Conservation (phyloP, 2,888 invertebrate species). For the Drosophila lutescens region DNA sequence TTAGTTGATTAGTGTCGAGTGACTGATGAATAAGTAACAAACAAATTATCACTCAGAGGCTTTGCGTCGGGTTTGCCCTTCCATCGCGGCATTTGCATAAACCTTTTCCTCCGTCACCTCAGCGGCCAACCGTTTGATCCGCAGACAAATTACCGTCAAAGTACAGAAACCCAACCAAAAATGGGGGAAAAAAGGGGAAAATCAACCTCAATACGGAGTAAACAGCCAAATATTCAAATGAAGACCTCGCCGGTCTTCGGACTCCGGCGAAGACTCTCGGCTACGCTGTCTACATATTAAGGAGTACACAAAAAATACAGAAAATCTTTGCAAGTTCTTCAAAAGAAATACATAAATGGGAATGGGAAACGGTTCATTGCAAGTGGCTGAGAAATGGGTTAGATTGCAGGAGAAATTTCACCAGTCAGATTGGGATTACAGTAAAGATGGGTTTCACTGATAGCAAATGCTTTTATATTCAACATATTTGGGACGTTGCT, state of each 20-base stretch:
- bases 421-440: background rate
- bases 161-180: slow-evolving; percentile 9
- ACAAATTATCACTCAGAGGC: slow-evolving; percentile 50
- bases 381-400: slow-evolving; percentile 14
- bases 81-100: slow-evolving; percentile 51
- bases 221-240: slow-evolving; percentile 57
- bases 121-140: slow-evolving; percentile 59
- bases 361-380: slow-evolving; percentile 5
- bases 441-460: background rate
- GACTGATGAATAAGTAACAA: slow-evolving; percentile 70
- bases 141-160: slow-evolving; percentile 57
- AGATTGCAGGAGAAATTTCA: slow-evolving; percentile 6
- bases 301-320: slow-evolving; percentile 1
- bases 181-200: slow-evolving; percentile 19
- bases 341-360: slow-evolving; percentile 15
- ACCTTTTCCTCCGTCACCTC: slow-evolving; percentile 14
- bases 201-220: slow-evolving; percentile 32
- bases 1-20: slow-evolving; percentile 77
- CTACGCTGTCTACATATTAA: slow-evolving; percentile 63
- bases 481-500: too few species aligned
- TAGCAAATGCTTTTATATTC: too few species aligned
- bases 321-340: slow-evolving; percentile 16
- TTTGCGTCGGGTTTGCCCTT: slow-evolving; percentile 23
- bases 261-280: slow-evolving; percentile 3
- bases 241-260: slow-evolving; percentile 7